phyloP scores from a whole-genome alignment of 2,888 invertebrate genomes.

The Clepsis dumicolana region DNA sequence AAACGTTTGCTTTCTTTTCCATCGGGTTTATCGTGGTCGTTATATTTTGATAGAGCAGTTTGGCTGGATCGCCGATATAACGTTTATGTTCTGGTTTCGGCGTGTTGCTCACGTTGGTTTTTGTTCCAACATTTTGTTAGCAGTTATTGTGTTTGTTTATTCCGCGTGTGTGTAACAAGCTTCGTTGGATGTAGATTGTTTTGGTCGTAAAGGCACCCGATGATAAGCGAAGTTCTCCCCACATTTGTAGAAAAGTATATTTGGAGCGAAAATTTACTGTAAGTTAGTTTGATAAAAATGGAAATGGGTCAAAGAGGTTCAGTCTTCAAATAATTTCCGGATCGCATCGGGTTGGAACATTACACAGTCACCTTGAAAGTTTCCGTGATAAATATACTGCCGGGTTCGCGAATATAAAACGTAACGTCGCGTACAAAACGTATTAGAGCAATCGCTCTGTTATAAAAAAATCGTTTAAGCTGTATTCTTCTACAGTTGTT shows the following conservation, averaged over 20 bases:
- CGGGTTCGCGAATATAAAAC: conserved; percentile 67
- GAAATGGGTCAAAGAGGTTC: conserved; percentile 21
- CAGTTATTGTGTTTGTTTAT: conserved; percentile 54
- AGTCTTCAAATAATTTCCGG: conserved; percentile 48
- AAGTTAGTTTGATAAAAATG: conserved; percentile 4
- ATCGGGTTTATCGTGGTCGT: conserved; percentile 84
- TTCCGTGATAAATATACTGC: conserved; percentile 68
- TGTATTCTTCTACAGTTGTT: not conserved
- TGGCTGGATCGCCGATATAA: conserved; percentile 80
- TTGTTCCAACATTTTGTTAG: conserved; percentile 56
- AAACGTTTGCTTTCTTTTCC: conserved; percentile 83
- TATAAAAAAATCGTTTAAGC: not conserved
- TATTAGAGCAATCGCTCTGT: not conserved
- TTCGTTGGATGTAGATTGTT: conserved; percentile 28
- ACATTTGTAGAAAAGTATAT: not conserved
- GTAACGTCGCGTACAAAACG: conserved; percentile 56
- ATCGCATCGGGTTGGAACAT: conserved; percentile 57
- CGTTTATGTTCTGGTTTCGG: conserved; percentile 83
- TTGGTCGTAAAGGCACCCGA: conserved; percentile 27
- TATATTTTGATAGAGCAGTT: conserved; percentile 86
- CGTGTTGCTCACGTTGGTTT: conserved; percentile 61
- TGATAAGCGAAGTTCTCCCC: not conserved
- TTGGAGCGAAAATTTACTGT: not conserved
- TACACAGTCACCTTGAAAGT: conserved; percentile 75
- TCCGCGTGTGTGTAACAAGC: conserved; percentile 23